A percentile compares a stretch with the other conserved stretches of the same genome.
Evolutionary conservation across 2,113 vertebrate species (phyloP).

Genomic region (Lophura nycthemera): DNA sequence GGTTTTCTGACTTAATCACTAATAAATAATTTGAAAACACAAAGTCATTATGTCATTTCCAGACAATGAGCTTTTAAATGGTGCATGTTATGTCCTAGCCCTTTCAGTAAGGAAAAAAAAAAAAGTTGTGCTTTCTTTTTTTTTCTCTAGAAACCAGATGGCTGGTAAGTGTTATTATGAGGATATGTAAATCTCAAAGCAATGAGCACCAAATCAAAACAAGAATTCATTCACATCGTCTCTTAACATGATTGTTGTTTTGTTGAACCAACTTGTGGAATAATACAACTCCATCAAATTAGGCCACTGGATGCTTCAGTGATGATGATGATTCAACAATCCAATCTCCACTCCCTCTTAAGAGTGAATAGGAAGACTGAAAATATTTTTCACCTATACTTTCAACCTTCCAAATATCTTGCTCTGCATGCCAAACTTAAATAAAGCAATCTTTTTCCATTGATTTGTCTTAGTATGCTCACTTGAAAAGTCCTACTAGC

Average conservation of each 20-base stretch:
- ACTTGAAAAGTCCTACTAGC: not conserved
- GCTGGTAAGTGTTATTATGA: conserved; percentile 61
- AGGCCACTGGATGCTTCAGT: not conserved
- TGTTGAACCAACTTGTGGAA: conserved; percentile 29
- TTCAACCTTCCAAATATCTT: not conserved
- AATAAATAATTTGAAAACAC: conserved; percentile 70
- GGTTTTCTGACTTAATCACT: conserved; percentile 47
- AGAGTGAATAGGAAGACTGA: not conserved
- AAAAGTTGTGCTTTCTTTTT: not conserved
- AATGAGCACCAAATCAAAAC: conserved; percentile 64
- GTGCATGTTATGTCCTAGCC: conserved; percentile 52
- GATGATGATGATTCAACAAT: not conserved
- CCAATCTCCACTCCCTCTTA: not conserved
- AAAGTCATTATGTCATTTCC: conserved; percentile 65
- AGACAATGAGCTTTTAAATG: conserved; percentile 68
- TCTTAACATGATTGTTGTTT: conserved; percentile 30
- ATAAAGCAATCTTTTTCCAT: not conserved
- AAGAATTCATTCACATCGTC: conserved; percentile 44
- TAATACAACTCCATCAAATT: conserved; percentile 13
- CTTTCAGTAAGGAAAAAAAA: conserved; percentile 34
- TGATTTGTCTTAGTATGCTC: not conserved
- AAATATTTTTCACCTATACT: not conserved
- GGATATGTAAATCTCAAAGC: conserved; percentile 63
- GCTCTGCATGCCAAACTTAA: not conserved
- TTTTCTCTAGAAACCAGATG: conserved; percentile 60